phyloP scores from a whole-genome alignment of 2,888 invertebrate species.

The Amiota mariae region DNA sequence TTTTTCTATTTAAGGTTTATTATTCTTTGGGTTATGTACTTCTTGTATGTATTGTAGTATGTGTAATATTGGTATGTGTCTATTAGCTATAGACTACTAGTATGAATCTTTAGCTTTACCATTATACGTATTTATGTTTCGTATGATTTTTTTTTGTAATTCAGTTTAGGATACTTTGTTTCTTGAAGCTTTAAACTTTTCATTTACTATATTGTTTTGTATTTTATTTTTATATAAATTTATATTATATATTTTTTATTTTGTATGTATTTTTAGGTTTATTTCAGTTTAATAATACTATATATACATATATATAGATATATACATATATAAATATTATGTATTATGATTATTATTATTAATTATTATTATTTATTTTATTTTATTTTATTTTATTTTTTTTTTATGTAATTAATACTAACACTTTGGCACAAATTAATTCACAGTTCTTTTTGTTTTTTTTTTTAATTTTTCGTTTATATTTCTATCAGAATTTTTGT shows the following conservation, averaged over 20 bases:
- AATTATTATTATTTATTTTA: background rate
- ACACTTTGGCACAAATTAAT: conserved; percentile 28
- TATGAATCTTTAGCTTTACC: too few relatives aligned
- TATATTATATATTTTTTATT: background rate
- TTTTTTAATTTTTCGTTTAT: background rate
- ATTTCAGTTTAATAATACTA: background rate
- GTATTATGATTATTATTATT: conserved; percentile 4
- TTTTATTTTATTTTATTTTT: background rate
- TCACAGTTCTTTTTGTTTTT: conserved; percentile 24
- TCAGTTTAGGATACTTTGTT: too few relatives aligned
- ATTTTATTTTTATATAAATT: background rate
- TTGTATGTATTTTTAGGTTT: background rate
- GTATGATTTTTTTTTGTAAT: too few relatives aligned
- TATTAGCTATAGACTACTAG: too few relatives aligned
- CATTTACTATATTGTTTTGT: background rate
- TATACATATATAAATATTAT: background rate
- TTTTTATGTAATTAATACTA: conserved; percentile 17
- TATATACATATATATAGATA: background rate
- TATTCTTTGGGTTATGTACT: too few relatives aligned
- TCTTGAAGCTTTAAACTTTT: background rate
- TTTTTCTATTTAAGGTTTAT: too few relatives aligned
- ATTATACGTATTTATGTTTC: too few relatives aligned
- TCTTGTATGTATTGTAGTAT: too few relatives aligned
- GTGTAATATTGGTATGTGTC: too few relatives aligned
- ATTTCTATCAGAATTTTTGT: conserved; percentile 2